These are phyloP conservation scores for Cynodonichthys magdalenae DNA, from an alignment of 2,797 vertebrate genomes.

Conservation along the genomic window DNA sequence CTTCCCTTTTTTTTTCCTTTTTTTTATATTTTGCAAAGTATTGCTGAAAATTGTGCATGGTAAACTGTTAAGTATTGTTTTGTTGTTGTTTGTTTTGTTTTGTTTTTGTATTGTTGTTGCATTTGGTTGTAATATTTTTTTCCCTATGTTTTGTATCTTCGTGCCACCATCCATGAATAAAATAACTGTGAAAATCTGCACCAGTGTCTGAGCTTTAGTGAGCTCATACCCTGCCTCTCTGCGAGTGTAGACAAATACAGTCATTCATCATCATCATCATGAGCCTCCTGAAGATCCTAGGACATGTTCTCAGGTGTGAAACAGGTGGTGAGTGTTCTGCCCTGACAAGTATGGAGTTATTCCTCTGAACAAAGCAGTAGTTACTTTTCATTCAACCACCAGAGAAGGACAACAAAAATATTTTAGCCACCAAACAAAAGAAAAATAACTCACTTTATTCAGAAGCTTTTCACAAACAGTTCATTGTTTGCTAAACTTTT, in stretches of 20 bases:
- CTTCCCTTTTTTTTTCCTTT: no score
- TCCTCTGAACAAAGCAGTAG: conserved; percentile 22
- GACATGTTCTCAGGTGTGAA: conserved; percentile 56
- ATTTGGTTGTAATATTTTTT: no score
- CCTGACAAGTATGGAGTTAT: conserved; percentile 46
- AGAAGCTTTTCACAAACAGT: conserved; percentile 19
- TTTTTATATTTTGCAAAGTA: no score
- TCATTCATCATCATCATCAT: conserved; percentile 23
- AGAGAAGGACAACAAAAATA: background rate
- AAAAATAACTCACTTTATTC: conserved; percentile 26
- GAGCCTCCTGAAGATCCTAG: conserved; percentile 22
- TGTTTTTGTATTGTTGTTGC: no score
- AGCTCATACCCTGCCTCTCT: conserved; percentile 14
- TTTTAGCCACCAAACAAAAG: background rate
- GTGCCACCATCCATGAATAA: no score
- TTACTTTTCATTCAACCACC: conserved; percentile 10
- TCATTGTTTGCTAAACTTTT: conserved; percentile 24
- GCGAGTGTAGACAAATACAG: conserved; percentile 10
- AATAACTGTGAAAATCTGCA: background rate
- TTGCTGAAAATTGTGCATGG: no score
- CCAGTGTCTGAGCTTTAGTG: conserved; percentile 37
- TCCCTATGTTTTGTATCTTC: no score
- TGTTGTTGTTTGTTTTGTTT: no score
- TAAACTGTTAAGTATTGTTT: no score
- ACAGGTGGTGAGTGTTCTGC: conserved; percentile 43